A percentile compares a stretch with the other conserved stretches of the same genome.
phyloP scores from a whole-genome alignment of 2,888 invertebrate species.

The Clanis bilineata region DNA sequence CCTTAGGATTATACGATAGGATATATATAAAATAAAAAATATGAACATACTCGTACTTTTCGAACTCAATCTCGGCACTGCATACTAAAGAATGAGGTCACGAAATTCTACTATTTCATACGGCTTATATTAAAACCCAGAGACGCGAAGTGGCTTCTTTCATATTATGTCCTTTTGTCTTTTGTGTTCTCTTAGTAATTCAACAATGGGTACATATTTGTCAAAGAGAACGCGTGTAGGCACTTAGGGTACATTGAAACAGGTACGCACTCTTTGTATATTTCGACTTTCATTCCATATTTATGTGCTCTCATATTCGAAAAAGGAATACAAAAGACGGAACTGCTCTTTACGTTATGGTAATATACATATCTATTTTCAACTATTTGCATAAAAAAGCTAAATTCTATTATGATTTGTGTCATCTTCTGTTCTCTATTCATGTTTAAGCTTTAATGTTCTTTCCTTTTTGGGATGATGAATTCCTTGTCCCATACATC shows the following conservation, averaged over 20 bases:
- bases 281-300: slow-evolving; percentile 64
- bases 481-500: neutral
- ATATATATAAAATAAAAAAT: neutral
- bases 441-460: slow-evolving; percentile 11
- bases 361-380: slow-evolving; percentile 51
- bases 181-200: slow-evolving; percentile 54
- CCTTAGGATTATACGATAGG: neutral
- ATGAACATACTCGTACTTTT: neutral
- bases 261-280: slow-evolving; percentile 58
- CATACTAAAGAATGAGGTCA: slow-evolving; percentile 23
- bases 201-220: slow-evolving; percentile 68
- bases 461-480: neutral
- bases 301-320: slow-evolving; percentile 61
- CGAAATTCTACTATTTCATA: slow-evolving; percentile 32
- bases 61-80: neutral
- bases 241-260: slow-evolving; percentile 62
- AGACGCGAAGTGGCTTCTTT: slow-evolving; percentile 48
- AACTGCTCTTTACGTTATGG: slow-evolving; percentile 47
- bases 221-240: slow-evolving; percentile 59
- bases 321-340: slow-evolving; percentile 53
- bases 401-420: slow-evolving; percentile 21
- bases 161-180: slow-evolving; percentile 60
- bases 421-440: slow-evolving; percentile 18
- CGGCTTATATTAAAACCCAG: slow-evolving; percentile 28
- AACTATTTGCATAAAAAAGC: slow-evolving; percentile 51